Conservation (phyloP, 2,797 vertebrate species). For the Okamejei kenojei region DNA sequence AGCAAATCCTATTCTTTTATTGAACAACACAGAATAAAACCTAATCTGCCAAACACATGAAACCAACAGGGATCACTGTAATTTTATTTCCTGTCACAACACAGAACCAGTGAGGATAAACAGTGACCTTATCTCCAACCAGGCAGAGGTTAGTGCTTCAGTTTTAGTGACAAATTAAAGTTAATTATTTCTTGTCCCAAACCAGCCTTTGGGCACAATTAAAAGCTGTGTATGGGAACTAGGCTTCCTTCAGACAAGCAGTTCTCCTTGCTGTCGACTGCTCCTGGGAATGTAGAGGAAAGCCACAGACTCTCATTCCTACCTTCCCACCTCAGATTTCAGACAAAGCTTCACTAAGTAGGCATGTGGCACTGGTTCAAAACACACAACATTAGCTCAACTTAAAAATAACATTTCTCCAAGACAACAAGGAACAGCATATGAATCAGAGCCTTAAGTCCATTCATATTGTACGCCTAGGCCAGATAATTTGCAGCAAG, state of each 20-base stretch:
- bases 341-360: conserved; percentile 31
- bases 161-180: neutral
- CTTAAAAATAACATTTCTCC: conserved; percentile 30
- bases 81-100: neutral
- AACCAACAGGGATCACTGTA: neutral
- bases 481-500: neutral
- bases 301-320: neutral
- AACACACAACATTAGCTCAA: neutral
- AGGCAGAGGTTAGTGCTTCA: neutral
- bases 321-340: neutral
- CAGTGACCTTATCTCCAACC: neutral
- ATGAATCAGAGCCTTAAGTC: conserved; percentile 9
- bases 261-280: neutral
- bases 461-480: neutral
- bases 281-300: neutral
- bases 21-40: neutral
- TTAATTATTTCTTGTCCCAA: conserved; percentile 6
- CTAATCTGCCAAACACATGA: neutral
- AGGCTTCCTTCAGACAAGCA: neutral
- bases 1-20: neutral
- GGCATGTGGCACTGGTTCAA: conserved; percentile 30
- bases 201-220: neutral
- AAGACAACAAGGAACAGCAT: neutral
- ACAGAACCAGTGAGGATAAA: neutral
- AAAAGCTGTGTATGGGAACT: neutral